Evolutionary conservation across 92 coral and sea anemone species (phyloP), one percentile per base, ranked within the genome.

Genomic region (Epizoanthus stellaris): DNA sequence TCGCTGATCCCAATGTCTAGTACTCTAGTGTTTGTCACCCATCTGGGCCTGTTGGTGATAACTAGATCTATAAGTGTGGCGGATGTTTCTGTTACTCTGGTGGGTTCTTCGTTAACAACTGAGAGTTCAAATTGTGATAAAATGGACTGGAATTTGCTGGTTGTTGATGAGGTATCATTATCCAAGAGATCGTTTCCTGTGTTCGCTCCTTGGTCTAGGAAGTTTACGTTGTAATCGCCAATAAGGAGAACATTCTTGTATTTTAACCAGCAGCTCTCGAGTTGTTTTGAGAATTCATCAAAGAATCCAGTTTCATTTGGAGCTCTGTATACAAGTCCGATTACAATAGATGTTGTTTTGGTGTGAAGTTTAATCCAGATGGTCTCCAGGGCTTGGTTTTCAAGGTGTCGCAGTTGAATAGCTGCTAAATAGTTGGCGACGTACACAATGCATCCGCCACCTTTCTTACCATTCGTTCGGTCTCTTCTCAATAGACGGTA

Each of bases 1-100:
- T 90, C 87, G 63, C 77, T 71, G 6, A 76, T 85, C 59, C 93
- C 93, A 70, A 80, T 67, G 62, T 88, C 91, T 77, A 69, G 56
- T 57, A 59, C 60, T 42, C 87, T 21, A 42, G 87, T 52, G 38
- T 83, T 71, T 38, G 14, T 57, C 57, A 82, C 57, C 87, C 87
- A 81, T 82, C 79, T 82, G 43, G 84, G 89, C 16, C 74, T 85
- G 76, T 82, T 89, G 70, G 89, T 80, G 80, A 89, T 80, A 5
- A 89, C 90, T 63, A 89, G 90, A 63, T 89, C 92, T 64, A 86
- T 86, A 20, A 90, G 80, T 39, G 93, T 77, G 3, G 87, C 70
- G 47, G 93, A 80, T 71, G 83, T 84, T 53, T 73, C 52, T 54
- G 81, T 90, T 38, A 90, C 70, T 64, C 91, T 73, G 54, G 91